A percentile compares a stretch with the other conserved stretches of the same genome.
Evolutionary conservation across 2,797 vertebrate species (phyloP).

Genomic region (Manis javanica): DNA sequence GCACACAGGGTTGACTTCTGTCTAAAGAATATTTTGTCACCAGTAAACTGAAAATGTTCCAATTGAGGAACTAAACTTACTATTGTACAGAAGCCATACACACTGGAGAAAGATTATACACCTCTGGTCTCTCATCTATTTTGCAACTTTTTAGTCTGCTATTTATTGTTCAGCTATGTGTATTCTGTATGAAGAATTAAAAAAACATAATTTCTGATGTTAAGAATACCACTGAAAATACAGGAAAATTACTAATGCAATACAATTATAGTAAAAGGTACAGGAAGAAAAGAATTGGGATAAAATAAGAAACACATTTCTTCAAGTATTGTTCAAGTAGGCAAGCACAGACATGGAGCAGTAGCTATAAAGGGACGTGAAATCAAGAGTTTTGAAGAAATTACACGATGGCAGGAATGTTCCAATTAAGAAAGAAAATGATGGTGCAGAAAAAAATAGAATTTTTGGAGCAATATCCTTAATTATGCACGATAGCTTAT

Average conservation of each 20-base stretch:
- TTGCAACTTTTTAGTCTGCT: not conserved
- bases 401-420: not conserved
- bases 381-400: not conserved
- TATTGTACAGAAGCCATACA: not conserved
- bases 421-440: not conserved
- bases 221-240: slow-evolving; percentile 27
- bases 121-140: not conserved
- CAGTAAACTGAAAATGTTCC: not conserved
- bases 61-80: not conserved
- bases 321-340: not conserved
- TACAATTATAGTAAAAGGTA: not conserved
- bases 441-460: not conserved
- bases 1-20: not conserved
- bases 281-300: not conserved
- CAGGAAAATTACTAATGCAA: not conserved
- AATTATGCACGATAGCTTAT: not conserved
- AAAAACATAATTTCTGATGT: not conserved
- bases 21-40: not conserved
- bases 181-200: not conserved
- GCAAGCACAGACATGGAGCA: not conserved
- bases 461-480: not conserved
- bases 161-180: not conserved
- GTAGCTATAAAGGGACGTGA: not conserved
- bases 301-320: not conserved
- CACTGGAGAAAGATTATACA: not conserved